Evolutionary conservation across 2,888 invertebrate species (phyloP), one percentile per base, ranked within the genome.

Genomic region (Leucania comma): DNA sequence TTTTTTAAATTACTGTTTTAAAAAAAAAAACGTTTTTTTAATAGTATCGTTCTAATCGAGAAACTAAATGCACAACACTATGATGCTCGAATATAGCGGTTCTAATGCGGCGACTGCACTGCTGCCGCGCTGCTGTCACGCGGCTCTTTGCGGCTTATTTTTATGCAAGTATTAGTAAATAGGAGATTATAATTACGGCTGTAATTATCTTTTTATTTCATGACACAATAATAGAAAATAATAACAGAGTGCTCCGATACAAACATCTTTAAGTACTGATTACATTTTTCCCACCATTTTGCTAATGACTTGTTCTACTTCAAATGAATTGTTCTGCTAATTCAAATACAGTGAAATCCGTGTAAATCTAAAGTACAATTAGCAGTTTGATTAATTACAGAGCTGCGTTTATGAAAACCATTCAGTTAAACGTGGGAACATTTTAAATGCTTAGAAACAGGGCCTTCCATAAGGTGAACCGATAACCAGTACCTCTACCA

Each of bases 341-440:
- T n/a, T 14, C 0, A 38, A 56, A n/a, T 29, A 12, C 14, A 29
- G 17, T 71, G 54, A 9, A 71, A 48, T 63, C 29, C 1, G 0
- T 59, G 66, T 71, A 48, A 66, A 6, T 58, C 2, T 32, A 32
- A 65, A 48, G 26, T 56, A 4, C 38, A 5, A 60, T 54, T 38
- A 56, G 62, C 29, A 17, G 12, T 38, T 12, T 6, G 17, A 71
- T 50, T 71, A 71, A 62, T 61, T 70, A 48, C 26, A 50, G n/a
- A n/a, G 24, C 8, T 48, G 35, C 38, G 26, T 70, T 70, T 38
- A 24, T 32, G 12, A 20, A 61, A 60, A 54, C 14, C 35, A 60
- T 59, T 58, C 35, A 54, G 60, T 29, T 29, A 22, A 20, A 26
- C 35, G 22, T 59, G 53, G 20, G 59, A 68, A 59, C 10, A 42